Evolutionary conservation across 2,888 invertebrate species (phyloP).

Genomic region (Leucophenga montana): DNA sequence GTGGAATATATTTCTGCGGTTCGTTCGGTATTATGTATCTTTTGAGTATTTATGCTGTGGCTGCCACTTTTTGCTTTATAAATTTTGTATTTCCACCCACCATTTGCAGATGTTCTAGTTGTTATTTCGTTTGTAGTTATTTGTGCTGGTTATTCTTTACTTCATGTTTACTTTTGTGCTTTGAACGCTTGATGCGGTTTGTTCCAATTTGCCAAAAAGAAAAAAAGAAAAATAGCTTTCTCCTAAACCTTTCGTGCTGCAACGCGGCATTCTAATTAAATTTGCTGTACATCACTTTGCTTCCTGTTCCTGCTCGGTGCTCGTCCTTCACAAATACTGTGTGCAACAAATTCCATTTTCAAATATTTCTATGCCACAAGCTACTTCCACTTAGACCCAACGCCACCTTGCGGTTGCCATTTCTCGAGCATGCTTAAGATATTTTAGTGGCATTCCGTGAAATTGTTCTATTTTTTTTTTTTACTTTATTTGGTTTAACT

Average conservation of each 20-base stretch:
- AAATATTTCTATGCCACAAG: too few species aligned
- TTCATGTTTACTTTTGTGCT: neutral
- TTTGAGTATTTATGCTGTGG: too few species aligned
- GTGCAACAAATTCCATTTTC: too few species aligned
- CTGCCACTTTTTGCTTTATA: neutral
- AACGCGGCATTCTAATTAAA: constrained; percentile 24
- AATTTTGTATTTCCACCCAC: neutral
- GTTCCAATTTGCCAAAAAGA: constrained; percentile 20
- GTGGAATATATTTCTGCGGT: too few species aligned
- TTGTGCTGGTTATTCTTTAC: neutral
- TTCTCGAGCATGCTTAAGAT: constrained; percentile 17
- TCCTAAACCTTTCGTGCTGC: neutral
- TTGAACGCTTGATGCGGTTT: neutral
- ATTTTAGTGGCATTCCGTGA: constrained; percentile 18
- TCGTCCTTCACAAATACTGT: too few species aligned
- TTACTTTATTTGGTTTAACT: constrained; percentile 24
- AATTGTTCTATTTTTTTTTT: neutral
- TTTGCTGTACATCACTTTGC: neutral
- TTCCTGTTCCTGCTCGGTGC: too few species aligned
- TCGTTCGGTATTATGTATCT: too few species aligned
- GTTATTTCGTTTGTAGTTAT: neutral
- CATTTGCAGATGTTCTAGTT: too few species aligned
- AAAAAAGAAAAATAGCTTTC: too few species aligned
- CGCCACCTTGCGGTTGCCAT: constrained; percentile 12
- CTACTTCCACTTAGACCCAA: too few species aligned